These are phyloP conservation scores for Zelostemma sp. DNA, from an alignment of 1,140 invertebrate genomes.

Conservation along the genomic window DNA sequence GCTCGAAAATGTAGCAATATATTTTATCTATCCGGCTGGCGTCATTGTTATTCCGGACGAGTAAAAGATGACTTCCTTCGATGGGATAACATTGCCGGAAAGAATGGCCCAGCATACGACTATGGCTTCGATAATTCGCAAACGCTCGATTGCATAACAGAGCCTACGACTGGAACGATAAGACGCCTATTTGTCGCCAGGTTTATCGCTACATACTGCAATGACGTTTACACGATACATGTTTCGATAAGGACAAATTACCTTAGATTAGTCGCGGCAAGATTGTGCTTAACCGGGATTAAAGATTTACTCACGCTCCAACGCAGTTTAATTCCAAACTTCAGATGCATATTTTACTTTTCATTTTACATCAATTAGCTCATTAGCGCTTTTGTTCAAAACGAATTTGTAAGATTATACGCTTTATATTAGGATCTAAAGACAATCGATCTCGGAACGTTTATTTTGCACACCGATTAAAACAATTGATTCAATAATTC, in stretches of 20 bases:
- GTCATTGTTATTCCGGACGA: constrained; percentile 64
- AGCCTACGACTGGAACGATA: constrained; percentile 50
- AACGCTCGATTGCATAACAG: constrained; percentile 27
- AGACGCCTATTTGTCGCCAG: constrained; percentile 55
- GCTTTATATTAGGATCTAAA: no score
- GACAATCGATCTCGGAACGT: no score
- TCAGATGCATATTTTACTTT: no score
- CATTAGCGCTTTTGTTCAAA: no score
- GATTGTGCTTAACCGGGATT: no score
- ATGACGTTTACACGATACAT: constrained; percentile 8
- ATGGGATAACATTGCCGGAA: constrained; percentile 61
- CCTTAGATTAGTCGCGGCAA: not conserved
- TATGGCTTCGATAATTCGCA: constrained; percentile 16
- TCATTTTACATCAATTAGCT: no score
- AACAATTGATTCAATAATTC: no score
- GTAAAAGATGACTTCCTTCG: constrained; percentile 67
- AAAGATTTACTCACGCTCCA: not conserved
- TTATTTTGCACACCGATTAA: no score
- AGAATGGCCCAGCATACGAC: constrained; percentile 46
- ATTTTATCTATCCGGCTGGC: constrained; percentile 42
- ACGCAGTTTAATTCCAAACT: no score
- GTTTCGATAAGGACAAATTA: not conserved
- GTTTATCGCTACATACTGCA: constrained; percentile 24
- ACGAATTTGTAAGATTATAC: no score
- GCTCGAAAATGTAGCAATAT: constrained; percentile 34